These are phyloP conservation scores for Epistrophe eligans DNA, from an alignment of 2,888 invertebrate genomes.

Conservation along the genomic window DNA sequence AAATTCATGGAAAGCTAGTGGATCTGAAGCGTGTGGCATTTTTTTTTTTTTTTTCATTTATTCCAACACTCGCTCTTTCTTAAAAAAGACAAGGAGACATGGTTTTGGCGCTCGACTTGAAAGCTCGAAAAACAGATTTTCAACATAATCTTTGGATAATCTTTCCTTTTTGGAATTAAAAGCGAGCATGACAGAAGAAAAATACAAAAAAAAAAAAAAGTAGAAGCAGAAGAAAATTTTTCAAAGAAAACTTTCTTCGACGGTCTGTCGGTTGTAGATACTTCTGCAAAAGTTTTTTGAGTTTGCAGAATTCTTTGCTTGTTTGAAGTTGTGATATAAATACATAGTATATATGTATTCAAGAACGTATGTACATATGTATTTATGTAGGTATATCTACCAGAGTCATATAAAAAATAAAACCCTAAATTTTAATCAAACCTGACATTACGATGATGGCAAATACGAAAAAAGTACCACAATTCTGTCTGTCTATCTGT, in stretches of 20 bases:
- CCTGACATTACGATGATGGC: background rate
- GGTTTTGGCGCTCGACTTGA: conserved; percentile 1
- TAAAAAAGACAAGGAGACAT: background rate
- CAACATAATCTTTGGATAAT: conserved; percentile 72
- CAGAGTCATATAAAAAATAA: background rate
- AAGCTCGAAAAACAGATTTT: conserved; percentile 50
- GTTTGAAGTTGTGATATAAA: background rate
- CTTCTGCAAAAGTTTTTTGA: conserved; percentile 58
- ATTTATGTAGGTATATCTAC: no score
- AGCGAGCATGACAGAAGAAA: background rate
- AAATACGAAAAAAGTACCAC: background rate
- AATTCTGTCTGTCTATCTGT: background rate
- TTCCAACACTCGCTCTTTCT: conserved; percentile 1
- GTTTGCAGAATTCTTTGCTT: conserved; percentile 57
- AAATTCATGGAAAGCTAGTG: conserved; percentile 46
- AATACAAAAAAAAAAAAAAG: background rate
- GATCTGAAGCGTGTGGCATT: conserved; percentile 60
- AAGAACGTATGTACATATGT: background rate
- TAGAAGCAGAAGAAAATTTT: conserved; percentile 44
- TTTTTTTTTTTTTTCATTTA: conserved; percentile 30
- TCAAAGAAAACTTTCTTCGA: conserved; percentile 61
- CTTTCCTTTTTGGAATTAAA: conserved; percentile 56
- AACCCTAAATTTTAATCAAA: conserved; percentile 12
- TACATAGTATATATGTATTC: no score
- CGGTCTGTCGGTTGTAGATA: conserved; percentile 62